phyloP scores from a whole-genome alignment of 1,140 invertebrate genomes.

The Cherax quadricarinatus region DNA sequence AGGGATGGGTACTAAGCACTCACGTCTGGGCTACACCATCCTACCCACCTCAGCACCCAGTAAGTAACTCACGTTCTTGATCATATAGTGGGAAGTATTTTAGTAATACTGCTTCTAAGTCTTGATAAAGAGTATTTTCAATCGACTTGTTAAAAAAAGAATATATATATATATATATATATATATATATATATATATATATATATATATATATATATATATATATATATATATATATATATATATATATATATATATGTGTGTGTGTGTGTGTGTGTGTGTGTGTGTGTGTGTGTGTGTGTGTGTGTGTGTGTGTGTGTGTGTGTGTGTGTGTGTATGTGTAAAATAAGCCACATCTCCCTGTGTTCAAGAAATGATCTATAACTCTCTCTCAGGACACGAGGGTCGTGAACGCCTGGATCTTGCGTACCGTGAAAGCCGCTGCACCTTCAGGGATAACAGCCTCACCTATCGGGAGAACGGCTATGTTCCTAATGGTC shows the following conservation, averaged over 20 bases:
- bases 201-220: no score
- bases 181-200: no score
- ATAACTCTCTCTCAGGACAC: constrained; percentile 3
- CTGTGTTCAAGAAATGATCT: no score
- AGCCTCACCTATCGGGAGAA: constrained; percentile 69
- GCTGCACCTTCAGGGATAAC: constrained; percentile 58
- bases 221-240: no score
- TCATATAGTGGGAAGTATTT: neutral
- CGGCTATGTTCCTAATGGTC: constrained; percentile 72
- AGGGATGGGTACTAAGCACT: constrained; percentile 37
- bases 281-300: no score
- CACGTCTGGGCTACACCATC: constrained; percentile 47
- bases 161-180: no score
- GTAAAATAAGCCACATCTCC: neutral
- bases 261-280: no score
- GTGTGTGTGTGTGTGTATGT: no score
- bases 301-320: no score
- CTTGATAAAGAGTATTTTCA: no score
- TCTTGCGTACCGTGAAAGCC: constrained; percentile 21
- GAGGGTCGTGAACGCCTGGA: constrained; percentile 45
- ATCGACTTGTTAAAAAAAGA: neutral
- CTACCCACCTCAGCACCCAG: constrained; percentile 56
- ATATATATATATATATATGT: no score
- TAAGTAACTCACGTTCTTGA: neutral
- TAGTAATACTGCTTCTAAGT: no score